Evolutionary conservation across 2,888 invertebrate species (phyloP), one percentile per base, ranked within the genome.

Genomic region (Nemapogon koenigi): DNA sequence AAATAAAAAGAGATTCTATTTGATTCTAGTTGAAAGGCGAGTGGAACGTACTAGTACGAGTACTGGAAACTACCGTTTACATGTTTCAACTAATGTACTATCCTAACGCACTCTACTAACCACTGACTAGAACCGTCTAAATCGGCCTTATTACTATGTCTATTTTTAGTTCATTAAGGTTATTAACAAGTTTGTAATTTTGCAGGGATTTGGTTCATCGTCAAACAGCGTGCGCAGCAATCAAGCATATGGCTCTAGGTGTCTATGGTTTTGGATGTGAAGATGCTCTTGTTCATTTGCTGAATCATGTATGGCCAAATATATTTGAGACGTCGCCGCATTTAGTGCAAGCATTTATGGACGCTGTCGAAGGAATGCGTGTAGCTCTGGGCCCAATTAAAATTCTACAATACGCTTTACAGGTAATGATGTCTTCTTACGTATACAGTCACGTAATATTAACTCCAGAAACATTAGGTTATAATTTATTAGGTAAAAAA

Each of bases 281-380:
- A 66, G 99, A 99, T 65, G 98, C 99, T 0, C 81, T 99, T 3
- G 87, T 94, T 28, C 99, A 99, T 81, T 81, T 99, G 31, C 78
- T 99, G 42, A 99, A 99, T 73, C 95, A 97, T 62, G 97, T 99
- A 16, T 99, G 99, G 99, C 99, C 99, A 8, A 99, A 99, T 67
- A 96, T 99, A 49, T 98, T 99, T 60, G 99, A 99, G 80, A 98
- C 97, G 0, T 97, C 97, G 10, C 99, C 99, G 11, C 99, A 99
- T 86, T 87, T 99, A 47, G 98, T 99, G 16, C 99, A 99, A 73
- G 97, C 99, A 1, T 99, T 99, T 70, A 97, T 99, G 94, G 97
- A 97, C 56, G 91, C 97, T 3, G 93, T 98, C 3, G 99, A 99
- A 66, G 99, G 98, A 10, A 86, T 99, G 79, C 75, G 99, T 19